Evolutionary conservation across 2,113 vertebrate genomes (phyloP), one percentile per base, ranked within the genome.

Genomic region (Crotalus helleri): DNA sequence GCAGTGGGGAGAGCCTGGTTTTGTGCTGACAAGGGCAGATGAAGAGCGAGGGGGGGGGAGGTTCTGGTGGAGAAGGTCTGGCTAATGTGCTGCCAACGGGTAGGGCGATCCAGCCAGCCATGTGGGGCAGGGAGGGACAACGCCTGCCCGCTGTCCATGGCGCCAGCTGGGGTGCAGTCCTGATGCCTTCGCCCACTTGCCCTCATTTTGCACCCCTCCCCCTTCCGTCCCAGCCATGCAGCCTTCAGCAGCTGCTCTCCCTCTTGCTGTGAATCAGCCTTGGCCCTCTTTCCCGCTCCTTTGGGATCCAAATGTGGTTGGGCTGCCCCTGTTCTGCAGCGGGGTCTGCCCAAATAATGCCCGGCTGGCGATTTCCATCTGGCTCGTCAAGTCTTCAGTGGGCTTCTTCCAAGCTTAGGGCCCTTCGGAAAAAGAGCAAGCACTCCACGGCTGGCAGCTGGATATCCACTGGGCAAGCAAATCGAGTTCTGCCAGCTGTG

Each of bases 221-320:
- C 59, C 29, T 2, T 17, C 55, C 15, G 4, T 17, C 55, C n/a
- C 13, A 33, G 12, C 64, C 64, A 29, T 69, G 61, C 29, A 74
- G 64, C 69, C n/a, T 4, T 17, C n/a, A 6, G 8, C 3, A 0
- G 61, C 26, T 64, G 69, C 5, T 74, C 69, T 33, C 15, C 69
- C 33, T 8, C 69, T 81, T 19, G 64, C 69, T 74, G 17, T 8
- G n/a, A 39, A 19, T 81, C 69, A 21, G 6, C 33, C 33, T 51
- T 74, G n/a, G n/a, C 1, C 0, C 69, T 74, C n/a, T 81, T 39
- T 33, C 4, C 2, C 0, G n/a, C 13, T 33, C n/a, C 2, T 19
- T 81, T 19, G 69, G 69, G 69, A 39, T 81, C 13, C n/a, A 39
- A 39, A 39, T 39, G 8, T 81, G 69, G 17, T 39, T 81, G n/a